Evolutionary conservation across 1,140 invertebrate species (phyloP), one percentile per base, ranked within the genome.

Genomic region (Anoplolepis gracilipes): DNA sequence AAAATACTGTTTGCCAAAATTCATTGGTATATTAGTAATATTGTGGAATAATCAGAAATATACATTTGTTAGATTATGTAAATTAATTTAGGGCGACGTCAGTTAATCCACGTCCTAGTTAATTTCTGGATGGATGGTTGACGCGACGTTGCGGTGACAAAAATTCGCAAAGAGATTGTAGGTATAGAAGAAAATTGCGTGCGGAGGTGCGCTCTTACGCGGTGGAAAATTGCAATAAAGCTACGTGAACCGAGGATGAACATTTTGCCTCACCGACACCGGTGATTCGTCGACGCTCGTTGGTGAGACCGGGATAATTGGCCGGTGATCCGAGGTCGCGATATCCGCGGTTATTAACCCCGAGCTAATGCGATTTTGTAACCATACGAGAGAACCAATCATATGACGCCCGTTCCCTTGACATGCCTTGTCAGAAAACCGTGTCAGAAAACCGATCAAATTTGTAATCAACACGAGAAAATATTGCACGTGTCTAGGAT

Each of bases 331-430:
- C 78, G 78, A 72, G 78, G 49, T 67, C 78, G 78, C 78, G 78
- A 82, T 82, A 82, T 72, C 78, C 78, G 78, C 78, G 78, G 78
- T 82, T 82, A 82, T 82, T 82, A 82, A 82, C 78, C 78, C 65
- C 53, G 36, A 72, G 65, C 25, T 82, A 82, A 82, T 82, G 78
- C 78, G 78, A 82, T 82, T 82, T 82, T 39, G 78, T 72, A 82
- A 82, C 78, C 53, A 72, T 82, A 59, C 67, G 78, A 82, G 78
- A 25, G 77, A 70, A 39, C 77, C 78, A 82, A 82, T 82, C 78
- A 82, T 53, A 42, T 69, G 77, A 69, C 78, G 78, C 36, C 22
- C 30, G 30, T 39, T 72, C 65, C 67, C 78, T 82, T 82, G 78
- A 82, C 64, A 16, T 67, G 77, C 77, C 46, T 59, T 67, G 55